These are phyloP conservation scores for Nesogale talazaci DNA, from an alignment of 2,113 vertebrate species.

Conservation along the genomic window DNA sequence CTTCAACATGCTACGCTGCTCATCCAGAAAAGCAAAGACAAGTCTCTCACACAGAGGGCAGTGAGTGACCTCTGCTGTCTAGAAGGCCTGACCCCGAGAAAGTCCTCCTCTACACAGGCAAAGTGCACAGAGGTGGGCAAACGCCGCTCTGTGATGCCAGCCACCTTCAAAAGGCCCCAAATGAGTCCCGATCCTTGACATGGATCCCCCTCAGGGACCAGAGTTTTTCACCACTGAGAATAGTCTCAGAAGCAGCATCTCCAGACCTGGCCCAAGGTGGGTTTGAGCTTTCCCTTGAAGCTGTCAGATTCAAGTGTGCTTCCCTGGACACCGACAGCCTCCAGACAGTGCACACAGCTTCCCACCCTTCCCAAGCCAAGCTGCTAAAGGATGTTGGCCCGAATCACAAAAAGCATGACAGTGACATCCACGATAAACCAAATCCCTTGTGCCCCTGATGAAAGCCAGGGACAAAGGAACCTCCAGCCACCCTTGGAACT, in stretches of 20 bases:
- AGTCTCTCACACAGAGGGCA: not conserved
- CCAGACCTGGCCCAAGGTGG: not conserved
- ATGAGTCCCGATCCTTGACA: not conserved
- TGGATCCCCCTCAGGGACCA: no score
- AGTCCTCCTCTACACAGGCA: not conserved
- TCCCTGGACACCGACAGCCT: not conserved
- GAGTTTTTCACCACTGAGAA: not conserved
- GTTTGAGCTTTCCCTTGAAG: fast-evolving
- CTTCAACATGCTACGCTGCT: not conserved
- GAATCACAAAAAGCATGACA: not conserved
- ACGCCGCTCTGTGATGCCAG: fast-evolving
- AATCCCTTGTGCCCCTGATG: not conserved
- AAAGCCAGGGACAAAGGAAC: fast-evolving
- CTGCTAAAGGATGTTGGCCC: fast-evolving
- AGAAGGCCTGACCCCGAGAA: not conserved
- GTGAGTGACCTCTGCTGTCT: not conserved
- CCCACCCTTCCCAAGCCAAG: not conserved
- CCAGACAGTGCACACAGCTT: no score
- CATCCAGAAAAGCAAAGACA: not conserved
- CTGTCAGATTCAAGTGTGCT: fast-evolving
- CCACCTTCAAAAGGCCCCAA: not conserved
- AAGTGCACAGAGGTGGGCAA: fast-evolving
- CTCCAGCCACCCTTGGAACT: not conserved
- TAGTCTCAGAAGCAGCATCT: not conserved
- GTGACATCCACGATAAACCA: fast-evolving